Evolutionary conservation across 2,888 invertebrate genomes (phyloP), one percentile per base, ranked within the genome.

Genomic region (Drosophila nigricruria): DNA sequence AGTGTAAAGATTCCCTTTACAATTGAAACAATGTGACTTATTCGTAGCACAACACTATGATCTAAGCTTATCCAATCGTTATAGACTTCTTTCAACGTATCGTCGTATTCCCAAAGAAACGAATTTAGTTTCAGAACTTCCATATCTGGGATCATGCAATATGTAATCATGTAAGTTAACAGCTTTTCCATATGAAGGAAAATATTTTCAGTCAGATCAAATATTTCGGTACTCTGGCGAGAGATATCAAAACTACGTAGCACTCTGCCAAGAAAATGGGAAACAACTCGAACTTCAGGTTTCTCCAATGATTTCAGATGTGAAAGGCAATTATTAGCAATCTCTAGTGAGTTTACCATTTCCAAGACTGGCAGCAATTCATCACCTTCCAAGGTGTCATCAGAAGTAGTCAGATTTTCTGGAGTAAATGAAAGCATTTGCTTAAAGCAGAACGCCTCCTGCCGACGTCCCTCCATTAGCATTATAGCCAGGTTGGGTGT

Each of bases 61-160:
- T 77, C 56, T 1, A 77, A 68, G 0, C 9, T n/a, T 0, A n/a
- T 1, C 77, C 77, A 77, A 9, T 74, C n/a, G 6, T 18, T 6
- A 8, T 5, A 43, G 0, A 25, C 10, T n/a, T 77, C 67, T 2
- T 23, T 25, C 3, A 36, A 34, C 3, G 47, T 36, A 34, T 47
- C 25, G 0, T 53, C 27, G 0, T 27, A n/a, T 10, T 66, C 45
- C 16, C 5, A 43, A 2, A 23, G 20, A 34, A 57, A 47, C 25
- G 43, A 14, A 20, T 62, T 63, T 12, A 53, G 25, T 16, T 34
- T 9, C 16, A 20, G 1, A 5, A 38, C 12, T 18, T 32, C 20
- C 9, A 0, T 12, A 12, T 56, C 40, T 4, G n/a, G 3, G 1
- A 10, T 16, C 38, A 45, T n/a, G 10, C 23, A 47, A 36, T 45